These are phyloP conservation scores for Epizoanthus rinbou DNA, from an alignment of 92 coral and sea anemone genomes.

Conservation along the genomic window DNA sequence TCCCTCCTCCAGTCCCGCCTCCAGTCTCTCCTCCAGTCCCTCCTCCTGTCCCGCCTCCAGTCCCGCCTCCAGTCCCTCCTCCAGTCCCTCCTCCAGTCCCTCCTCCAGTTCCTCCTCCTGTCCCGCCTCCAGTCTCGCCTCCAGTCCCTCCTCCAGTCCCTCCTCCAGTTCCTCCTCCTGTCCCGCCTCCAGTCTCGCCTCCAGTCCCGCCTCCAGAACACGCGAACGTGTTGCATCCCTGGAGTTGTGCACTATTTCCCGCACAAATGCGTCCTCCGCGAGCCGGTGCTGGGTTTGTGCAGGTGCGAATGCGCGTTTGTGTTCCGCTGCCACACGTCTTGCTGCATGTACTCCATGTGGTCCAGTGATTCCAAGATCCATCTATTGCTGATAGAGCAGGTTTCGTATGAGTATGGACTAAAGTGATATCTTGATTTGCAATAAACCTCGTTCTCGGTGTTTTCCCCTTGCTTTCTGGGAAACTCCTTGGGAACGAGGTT, in stretches of 20 bases:
- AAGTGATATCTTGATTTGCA: no score
- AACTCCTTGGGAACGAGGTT: no score
- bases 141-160: background rate
- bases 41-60: background rate
- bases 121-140: background rate
- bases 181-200: background rate
- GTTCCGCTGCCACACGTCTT: slow-evolving; percentile 22
- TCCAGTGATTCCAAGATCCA: slow-evolving; percentile 34
- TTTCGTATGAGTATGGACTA: no score
- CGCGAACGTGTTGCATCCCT: background rate
- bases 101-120: slow-evolving; percentile 1
- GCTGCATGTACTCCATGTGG: slow-evolving; percentile 9
- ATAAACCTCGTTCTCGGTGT: no score
- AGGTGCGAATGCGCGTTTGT: slow-evolving; percentile 14
- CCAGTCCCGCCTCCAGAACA: slow-evolving; percentile 7
- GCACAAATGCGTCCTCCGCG: background rate
- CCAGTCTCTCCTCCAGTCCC: background rate
- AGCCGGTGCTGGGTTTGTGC: slow-evolving; percentile 26
- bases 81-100: background rate
- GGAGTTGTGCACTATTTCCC: no score
- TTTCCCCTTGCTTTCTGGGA: no score
- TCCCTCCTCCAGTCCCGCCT: background rate
- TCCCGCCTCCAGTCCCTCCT: background rate
- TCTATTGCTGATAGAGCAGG: slow-evolving; percentile 12
- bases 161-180: background rate